Percentiles rank a stretch among this genome's conserved stretches.
These are phyloP conservation scores for Borostomias antarcticus DNA, from an alignment of 2,797 vertebrate genomes.

Conservation along the genomic window DNA sequence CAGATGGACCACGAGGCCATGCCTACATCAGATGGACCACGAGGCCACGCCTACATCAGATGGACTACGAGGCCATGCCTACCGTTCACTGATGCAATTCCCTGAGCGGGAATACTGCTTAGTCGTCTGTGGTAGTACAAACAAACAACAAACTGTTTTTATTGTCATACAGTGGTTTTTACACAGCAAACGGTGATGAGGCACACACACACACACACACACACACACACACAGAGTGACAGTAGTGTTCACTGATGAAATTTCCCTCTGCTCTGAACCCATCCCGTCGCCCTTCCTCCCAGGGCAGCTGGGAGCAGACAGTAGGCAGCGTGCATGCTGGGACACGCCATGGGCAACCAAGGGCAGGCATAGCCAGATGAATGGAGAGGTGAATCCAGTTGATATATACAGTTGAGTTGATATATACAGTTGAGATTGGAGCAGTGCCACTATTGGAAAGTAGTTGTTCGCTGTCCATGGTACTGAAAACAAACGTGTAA, in stretches of 20 bases:
- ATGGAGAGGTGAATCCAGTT: conserved; percentile 6
- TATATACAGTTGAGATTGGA: not conserved
- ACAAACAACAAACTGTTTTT: too few species aligned
- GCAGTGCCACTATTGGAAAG: not conserved
- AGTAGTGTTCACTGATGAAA: too few species aligned
- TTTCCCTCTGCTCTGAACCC: too few species aligned
- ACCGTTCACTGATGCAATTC: conserved; percentile 22
- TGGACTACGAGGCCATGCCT: not conserved
- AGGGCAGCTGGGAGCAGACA: too few species aligned
- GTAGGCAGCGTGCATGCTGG: too few species aligned
- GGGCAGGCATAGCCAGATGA: conserved; percentile 20
- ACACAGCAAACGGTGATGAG: too few species aligned
- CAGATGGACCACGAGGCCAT: not conserved
- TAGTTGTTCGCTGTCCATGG: conserved; percentile 44
- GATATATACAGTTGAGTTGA: not conserved
- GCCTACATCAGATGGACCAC: not conserved
- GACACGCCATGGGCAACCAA: too few species aligned
- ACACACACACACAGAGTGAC: too few species aligned
- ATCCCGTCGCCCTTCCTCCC: too few species aligned
- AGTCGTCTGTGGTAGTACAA: conserved; percentile 8
- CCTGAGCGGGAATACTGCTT: conserved; percentile 10
- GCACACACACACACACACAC: too few species aligned
- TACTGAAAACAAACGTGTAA: conserved; percentile 44
- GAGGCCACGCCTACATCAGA: too few species aligned
- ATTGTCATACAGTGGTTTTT: too few species aligned